These are phyloP conservation scores for Sinelater perroti DNA, from an alignment of 2,888 invertebrate genomes.

Conservation along the genomic window DNA sequence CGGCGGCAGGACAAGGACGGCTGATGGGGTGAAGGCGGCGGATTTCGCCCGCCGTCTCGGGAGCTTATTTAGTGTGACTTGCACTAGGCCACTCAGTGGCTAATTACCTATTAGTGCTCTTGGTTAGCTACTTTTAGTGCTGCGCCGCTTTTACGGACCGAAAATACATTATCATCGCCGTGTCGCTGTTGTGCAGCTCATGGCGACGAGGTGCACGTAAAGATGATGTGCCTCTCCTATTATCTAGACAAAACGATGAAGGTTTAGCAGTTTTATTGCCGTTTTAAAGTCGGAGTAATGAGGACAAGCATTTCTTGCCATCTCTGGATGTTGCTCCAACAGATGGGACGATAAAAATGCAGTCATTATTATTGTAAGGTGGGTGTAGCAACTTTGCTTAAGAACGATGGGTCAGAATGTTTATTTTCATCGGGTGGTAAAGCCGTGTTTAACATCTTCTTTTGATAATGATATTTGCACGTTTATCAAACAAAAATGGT, in stretches of 20 bases:
- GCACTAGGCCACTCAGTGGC: slow-evolving; percentile 46
- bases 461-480: too few species aligned
- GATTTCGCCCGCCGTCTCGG: slow-evolving; percentile 29
- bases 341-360: too few species aligned
- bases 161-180: slow-evolving; percentile 34
- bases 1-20: slow-evolving; percentile 20
- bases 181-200: slow-evolving; percentile 11
- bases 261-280: slow-evolving; percentile 17
- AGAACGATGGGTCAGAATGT: too few species aligned
- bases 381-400: too few species aligned
- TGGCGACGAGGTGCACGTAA: slow-evolving; percentile 9
- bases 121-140: slow-evolving; percentile 39
- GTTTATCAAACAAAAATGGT: too few species aligned
- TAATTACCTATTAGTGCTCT: slow-evolving; percentile 45
- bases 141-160: slow-evolving; percentile 33
- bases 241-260: slow-evolving; percentile 21
- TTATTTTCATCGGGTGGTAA: too few species aligned
- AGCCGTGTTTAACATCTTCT: too few species aligned
- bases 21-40: slow-evolving; percentile 16
- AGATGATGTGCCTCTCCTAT: slow-evolving; percentile 16
- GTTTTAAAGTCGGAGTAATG: slow-evolving; percentile 8
- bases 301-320: too few species aligned
- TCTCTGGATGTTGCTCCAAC: too few species aligned
- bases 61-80: slow-evolving; percentile 48
- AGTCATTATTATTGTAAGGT: too few species aligned